Conservation (phyloP, 1,140 invertebrate genomes). For the Coelopa frigida region DNA sequence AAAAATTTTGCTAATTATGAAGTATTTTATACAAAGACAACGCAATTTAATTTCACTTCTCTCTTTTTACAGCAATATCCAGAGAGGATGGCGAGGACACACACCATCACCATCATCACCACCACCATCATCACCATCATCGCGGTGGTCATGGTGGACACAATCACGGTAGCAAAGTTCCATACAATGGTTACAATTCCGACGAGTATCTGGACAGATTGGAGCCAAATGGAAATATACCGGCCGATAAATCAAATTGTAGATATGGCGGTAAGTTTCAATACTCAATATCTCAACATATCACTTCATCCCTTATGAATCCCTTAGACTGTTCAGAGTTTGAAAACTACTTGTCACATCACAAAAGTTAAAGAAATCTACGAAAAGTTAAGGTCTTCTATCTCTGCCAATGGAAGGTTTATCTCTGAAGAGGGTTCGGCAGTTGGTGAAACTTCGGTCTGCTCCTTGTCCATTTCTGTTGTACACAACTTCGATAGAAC, state of each 20-base stretch:
- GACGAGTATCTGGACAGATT: constrained; percentile 84
- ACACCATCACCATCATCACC: constrained; percentile 34
- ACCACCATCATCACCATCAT: constrained; percentile 40
- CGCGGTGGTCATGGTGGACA: constrained; percentile 38
- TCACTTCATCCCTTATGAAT: background rate
- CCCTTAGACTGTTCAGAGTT: background rate
- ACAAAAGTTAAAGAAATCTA: background rate
- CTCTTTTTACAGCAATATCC: constrained; percentile 59
- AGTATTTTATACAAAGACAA: too few species aligned
- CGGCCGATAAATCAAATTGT: constrained; percentile 46
- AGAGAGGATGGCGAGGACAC: constrained; percentile 65
- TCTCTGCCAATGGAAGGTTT: background rate
- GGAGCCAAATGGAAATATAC: constrained; percentile 81
- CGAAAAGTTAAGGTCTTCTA: background rate
- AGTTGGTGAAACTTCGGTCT: background rate
- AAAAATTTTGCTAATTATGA: too few species aligned
- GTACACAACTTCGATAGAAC: background rate
- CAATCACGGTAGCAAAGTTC: constrained; percentile 55
- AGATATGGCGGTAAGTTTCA: constrained; percentile 42
- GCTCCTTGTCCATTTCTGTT: background rate
- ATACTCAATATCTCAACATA: background rate
- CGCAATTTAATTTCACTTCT: constrained; percentile 4
- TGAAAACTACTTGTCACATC: background rate
- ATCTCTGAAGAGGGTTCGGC: background rate
- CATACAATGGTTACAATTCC: constrained; percentile 78